Percentiles rank a stretch among this genome's conserved stretches.
Evolutionary conservation across 2,888 invertebrate genomes (phyloP).

Genomic region (Odontothrips loti): DNA sequence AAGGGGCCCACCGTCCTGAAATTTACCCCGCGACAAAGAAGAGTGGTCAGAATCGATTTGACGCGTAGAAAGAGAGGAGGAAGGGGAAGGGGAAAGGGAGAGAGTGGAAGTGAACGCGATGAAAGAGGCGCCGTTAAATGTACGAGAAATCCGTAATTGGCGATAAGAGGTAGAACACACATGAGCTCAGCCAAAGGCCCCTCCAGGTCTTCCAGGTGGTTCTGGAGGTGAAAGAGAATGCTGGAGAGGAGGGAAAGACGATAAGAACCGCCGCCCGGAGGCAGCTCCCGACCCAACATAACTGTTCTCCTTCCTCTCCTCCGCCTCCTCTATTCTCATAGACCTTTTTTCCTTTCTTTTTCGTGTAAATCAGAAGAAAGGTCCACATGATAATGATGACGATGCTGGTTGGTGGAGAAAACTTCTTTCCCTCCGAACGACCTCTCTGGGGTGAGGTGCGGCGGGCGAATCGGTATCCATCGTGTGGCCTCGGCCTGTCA

Average conservation of each 20-base stretch:
- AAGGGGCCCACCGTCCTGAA: too few species aligned
- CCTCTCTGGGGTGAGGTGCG: not conserved
- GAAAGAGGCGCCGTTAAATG: not conserved
- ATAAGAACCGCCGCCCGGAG: not conserved
- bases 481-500: too few species aligned
- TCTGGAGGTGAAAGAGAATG: slow-evolving; percentile 16
- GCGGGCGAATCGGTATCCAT: not conserved
- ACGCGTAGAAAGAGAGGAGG: not conserved
- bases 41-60: too few species aligned
- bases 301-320: slow-evolving; percentile 3
- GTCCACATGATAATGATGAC: not conserved
- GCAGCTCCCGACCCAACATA: not conserved
- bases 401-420: not conserved
- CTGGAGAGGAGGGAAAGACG: not conserved
- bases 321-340: too few species aligned
- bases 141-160: not conserved
- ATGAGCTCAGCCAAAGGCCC: not conserved
- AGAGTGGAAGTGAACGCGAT: not conserved
- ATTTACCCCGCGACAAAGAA: too few species aligned
- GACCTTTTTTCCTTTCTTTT: not conserved
- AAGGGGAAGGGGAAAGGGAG: not conserved
- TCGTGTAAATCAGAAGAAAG: slow-evolving; percentile 2
- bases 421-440: not conserved
- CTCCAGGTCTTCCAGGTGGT: not conserved
- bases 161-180: not conserved